Evolutionary conservation across 1,140 invertebrate genomes (phyloP).

Genomic region (Hycleus cichorii): DNA sequence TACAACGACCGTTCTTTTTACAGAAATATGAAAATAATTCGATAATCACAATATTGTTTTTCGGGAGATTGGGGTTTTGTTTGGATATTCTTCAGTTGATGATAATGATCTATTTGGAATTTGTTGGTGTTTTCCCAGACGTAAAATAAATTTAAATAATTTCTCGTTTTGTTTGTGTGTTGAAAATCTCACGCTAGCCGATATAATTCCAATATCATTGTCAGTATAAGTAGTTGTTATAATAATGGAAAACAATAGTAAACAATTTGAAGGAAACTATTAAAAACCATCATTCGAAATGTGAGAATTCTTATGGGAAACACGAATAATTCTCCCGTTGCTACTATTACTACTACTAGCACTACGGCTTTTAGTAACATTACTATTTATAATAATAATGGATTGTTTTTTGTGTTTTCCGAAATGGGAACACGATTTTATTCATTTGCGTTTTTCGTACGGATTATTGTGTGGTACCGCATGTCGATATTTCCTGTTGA

Average conservation of each 20-base stretch:
- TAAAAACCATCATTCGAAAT: conserved; percentile 15
- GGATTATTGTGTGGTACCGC: conserved; percentile 14
- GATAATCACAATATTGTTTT: too few species aligned
- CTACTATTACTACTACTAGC: background rate
- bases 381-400: conserved; percentile 17
- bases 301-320: conserved; percentile 18
- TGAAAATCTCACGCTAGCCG: conserved; percentile 10
- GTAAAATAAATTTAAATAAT: too few species aligned
- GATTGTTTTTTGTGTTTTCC: background rate
- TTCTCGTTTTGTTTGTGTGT: too few species aligned
- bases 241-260: conserved; percentile 8
- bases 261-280: conserved; percentile 11
- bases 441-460: conserved; percentile 10
- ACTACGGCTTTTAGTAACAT: conserved; percentile 5
- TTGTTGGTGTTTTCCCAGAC: too few species aligned
- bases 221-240: background rate
- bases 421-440: conserved; percentile 11
- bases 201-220: conserved; percentile 16
- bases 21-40: too few species aligned
- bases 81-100: too few species aligned
- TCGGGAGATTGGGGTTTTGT: too few species aligned
- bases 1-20: too few species aligned
- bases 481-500: conserved; percentile 26
- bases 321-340: conserved; percentile 2
- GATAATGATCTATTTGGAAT: too few species aligned